A percentile compares a stretch with the other conserved stretches of the same genome.
Conservation (phyloP, 35 echinoderm and acorn worm genomes). For the Hemicentrotus pulcherrimus region DNA sequence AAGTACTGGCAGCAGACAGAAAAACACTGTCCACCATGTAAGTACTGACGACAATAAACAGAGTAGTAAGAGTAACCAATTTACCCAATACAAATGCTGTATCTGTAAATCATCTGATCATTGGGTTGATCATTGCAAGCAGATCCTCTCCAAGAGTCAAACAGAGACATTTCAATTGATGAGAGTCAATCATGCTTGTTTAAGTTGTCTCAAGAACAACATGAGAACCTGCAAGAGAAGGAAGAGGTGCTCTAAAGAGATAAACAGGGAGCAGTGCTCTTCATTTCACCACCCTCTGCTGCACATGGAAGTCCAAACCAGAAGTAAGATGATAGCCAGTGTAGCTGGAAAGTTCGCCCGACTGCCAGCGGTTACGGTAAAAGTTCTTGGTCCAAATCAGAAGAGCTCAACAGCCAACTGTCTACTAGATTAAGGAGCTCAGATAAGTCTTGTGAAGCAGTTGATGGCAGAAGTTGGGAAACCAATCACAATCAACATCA, state of each 20-base stretch:
- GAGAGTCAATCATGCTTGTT: slow-evolving; percentile 62
- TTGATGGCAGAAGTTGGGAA: background rate
- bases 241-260: slow-evolving; percentile 16
- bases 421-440: background rate
- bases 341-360: background rate
- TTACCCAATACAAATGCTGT: slow-evolving; percentile 53
- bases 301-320: background rate
- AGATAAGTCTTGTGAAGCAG: background rate
- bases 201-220: slow-evolving; percentile 60
- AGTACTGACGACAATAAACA: background rate
- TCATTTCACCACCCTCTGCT: slow-evolving; percentile 50
- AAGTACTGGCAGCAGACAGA: background rate
- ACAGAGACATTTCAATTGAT: slow-evolving; percentile 31
- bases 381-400: background rate
- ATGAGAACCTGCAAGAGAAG: slow-evolving; percentile 42
- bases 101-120: slow-evolving; percentile 39
- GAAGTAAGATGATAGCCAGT: background rate
- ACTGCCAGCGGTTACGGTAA: background rate
- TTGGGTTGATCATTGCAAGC: slow-evolving; percentile 56
- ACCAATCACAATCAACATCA: background rate
- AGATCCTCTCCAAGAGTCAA: slow-evolving; percentile 36
- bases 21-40: background rate
- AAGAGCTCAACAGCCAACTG: background rate
- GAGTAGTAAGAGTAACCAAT: background rate
- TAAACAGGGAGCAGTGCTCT: slow-evolving; percentile 46